Base-by-base conservation (phyloP, 2,888 invertebrate genomes). In the Platerodrilus igneus region DNA sequence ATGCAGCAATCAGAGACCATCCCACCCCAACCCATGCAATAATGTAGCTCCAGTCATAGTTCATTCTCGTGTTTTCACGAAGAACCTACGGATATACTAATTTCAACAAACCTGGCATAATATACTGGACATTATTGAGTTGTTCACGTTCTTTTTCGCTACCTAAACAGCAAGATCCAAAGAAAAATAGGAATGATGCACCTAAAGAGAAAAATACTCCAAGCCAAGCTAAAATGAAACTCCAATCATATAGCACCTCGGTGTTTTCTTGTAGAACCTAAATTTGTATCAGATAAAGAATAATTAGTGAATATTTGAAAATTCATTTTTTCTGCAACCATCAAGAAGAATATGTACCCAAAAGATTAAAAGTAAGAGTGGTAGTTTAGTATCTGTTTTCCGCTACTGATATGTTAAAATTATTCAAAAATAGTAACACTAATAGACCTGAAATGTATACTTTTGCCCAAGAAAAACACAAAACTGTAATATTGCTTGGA, bases 21-120 rank as follows among this genome's bases (percentile, higher is more conserved):
- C 86, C 91, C 66, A 94, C 91, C 71, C 93, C 93, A 73, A 91
- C 86, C 94, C 94, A 95, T 70, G 93, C 90, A 68, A 92, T 82
- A 77, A 92, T 86, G 78, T 94, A 95, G 61, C 93, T 93, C 93
- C 93, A 95, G 73, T 92, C 93, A 76, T 93, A 94, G 74, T 81
- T 80, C 65, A 86, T 78, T 74, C 84, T 79, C 58, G 86, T 79
- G 73, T 86, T 84, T 68, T 88, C 86, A 72, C 83, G 83, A 68
- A 90, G 81, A 71, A 87, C 83, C 89, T 89, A 77, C 45, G 58
- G 52, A 51, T 46, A 51, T 28, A 36, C 47, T 36, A 48, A 54
- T 41, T 43, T 37, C 31, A 38, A 49, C 60, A 49, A 56, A 86
- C 86, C 86, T 83, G 86, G 86, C 86, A 87, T 87, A 63, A 88